These are phyloP conservation scores for Drosophila sordidula DNA, from an alignment of 2,888 invertebrate genomes.

Conservation along the genomic window DNA sequence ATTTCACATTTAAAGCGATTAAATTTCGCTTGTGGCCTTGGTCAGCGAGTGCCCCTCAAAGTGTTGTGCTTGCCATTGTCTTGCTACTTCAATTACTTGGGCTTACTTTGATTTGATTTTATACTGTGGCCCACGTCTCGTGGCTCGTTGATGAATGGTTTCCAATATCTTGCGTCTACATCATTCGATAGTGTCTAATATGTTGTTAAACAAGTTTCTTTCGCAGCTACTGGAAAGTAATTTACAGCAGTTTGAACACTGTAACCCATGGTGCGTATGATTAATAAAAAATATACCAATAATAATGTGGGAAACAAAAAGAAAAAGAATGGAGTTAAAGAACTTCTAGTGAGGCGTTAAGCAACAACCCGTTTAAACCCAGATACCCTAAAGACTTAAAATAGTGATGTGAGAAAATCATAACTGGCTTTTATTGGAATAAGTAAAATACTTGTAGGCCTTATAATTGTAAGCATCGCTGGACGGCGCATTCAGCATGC, in stretches of 20 bases:
- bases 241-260: constrained; percentile 2
- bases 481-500: too few species aligned
- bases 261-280: constrained; percentile 16
- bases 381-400: too few species aligned
- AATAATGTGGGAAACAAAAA: too few species aligned
- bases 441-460: too few species aligned
- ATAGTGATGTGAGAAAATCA: too few species aligned
- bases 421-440: too few species aligned
- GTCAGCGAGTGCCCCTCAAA: constrained; percentile 33
- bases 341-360: too few species aligned
- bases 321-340: too few species aligned
- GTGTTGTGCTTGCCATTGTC: constrained; percentile 25
- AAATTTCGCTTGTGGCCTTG: constrained; percentile 77
- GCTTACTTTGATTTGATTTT: constrained; percentile 27
- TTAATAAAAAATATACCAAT: too few species aligned
- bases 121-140: constrained; percentile 14
- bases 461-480: too few species aligned
- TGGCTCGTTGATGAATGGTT: constrained; percentile 19
- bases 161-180: constrained; percentile 14
- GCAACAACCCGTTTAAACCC: too few species aligned
- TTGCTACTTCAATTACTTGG: constrained; percentile 50
- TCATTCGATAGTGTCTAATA: constrained; percentile 18
- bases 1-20: constrained; percentile 81
- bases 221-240: constrained; percentile 10
- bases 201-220: constrained; percentile 11